A percentile compares a stretch with the other conserved stretches of the same genome.
phyloP scores from a whole-genome alignment of 2,888 invertebrate species.

The Ptychoptera contaminata region DNA sequence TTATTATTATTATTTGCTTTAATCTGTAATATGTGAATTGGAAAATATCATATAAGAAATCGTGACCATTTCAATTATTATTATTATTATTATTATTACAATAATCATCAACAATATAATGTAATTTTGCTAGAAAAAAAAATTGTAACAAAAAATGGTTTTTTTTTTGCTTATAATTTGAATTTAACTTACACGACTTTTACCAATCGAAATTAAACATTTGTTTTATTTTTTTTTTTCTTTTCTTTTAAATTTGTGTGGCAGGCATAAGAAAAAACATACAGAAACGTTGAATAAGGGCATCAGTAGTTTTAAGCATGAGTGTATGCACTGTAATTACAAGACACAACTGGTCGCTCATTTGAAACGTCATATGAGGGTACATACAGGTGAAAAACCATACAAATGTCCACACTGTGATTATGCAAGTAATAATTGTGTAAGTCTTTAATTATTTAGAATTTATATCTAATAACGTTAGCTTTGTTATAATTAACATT shows the following conservation, averaged over 20 bases:
- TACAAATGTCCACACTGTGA: slow-evolving; percentile 73
- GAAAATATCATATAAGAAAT: no score
- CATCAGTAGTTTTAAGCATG: slow-evolving; percentile 14
- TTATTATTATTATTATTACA: no score
- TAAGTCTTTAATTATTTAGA: slow-evolving; percentile 27
- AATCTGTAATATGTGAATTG: no score
- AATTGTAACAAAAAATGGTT: no score
- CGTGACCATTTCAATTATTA: no score
- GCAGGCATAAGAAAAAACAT: slow-evolving; percentile 34
- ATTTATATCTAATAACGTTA: background rate
- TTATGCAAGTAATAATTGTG: slow-evolving; percentile 62
- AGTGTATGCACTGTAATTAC: slow-evolving; percentile 55
- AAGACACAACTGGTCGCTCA: slow-evolving; percentile 48
- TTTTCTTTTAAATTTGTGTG: slow-evolving; percentile 16
- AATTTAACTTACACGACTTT: no score
- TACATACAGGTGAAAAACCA: slow-evolving; percentile 70
- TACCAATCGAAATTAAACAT: no score
- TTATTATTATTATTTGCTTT: no score
- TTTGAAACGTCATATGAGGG: slow-evolving; percentile 60
- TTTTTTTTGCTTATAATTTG: no score
- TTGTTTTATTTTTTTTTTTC: background rate
- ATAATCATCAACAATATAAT: no score
- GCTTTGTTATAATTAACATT: background rate
- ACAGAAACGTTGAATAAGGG: no score
- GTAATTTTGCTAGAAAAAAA: no score